phyloP scores from a whole-genome alignment of 2,113 vertebrate genomes.

The Etia nguti region DNA sequence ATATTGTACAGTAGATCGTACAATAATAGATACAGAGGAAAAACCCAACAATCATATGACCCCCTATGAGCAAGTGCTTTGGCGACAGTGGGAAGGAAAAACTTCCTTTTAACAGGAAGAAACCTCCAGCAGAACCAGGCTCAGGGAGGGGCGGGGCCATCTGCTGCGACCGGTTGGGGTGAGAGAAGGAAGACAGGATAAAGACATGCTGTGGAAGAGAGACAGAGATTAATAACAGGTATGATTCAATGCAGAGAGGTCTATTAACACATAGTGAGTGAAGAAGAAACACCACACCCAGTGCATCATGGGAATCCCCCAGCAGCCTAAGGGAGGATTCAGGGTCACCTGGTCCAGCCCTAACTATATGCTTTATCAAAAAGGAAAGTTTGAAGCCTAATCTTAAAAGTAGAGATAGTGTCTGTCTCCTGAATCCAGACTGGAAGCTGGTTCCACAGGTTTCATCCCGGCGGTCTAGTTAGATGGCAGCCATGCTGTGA shows the following conservation, averaged over 20 bases:
- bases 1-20: too few species aligned
- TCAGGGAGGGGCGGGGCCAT: too few species aligned
- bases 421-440: neutral
- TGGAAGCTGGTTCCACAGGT: neutral
- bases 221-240: fast-evolving
- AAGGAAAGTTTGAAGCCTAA: neutral
- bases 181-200: too few species aligned
- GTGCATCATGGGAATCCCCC: neutral
- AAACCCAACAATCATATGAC: too few species aligned
- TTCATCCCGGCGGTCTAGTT: neutral
- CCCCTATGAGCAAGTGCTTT: too few species aligned
- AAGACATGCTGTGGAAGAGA: too few species aligned
- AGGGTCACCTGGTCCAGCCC: neutral
- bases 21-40: too few species aligned
- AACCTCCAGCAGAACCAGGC: too few species aligned
- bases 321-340: fast-evolving
- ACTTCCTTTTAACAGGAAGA: too few species aligned
- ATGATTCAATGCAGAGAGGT: fast-evolving
- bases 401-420: neutral
- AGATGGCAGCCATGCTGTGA: neutral
- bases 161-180: too few species aligned
- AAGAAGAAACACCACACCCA: fast-evolving
- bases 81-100: too few species aligned
- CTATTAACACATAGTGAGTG: neutral
- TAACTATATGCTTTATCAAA: neutral